These are phyloP conservation scores for silkworm (Bombyx mori) DNA, from an alignment of 1,140 invertebrate species.

Conservation along the genomic window ASM3026992v2 NC_085131.1:1796501-1797000, in stretches of 20 bases:
- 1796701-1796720: constrained; percentile 1
- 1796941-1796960: background rate
- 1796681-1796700: background rate
- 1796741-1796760: constrained; percentile 1
- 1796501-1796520: too few species aligned
- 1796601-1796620: too few species aligned
- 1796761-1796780: constrained; percentile 27
- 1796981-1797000: too few species aligned
- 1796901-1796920: background rate
- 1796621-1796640: too few species aligned
- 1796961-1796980: too few species aligned
- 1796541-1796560: too few species aligned
- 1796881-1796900: constrained; percentile 18
- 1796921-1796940: background rate
- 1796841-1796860: constrained; percentile 24
- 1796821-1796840: constrained; percentile 45
- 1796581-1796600: too few species aligned
- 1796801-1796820: constrained; percentile 36
- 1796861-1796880: constrained; percentile 19
- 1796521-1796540: too few species aligned
- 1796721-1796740: background rate
- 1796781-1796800: constrained; percentile 26
- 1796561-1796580: too few species aligned
- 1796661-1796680: background rate
- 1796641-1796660: too few species aligned